These are phyloP conservation scores for Himalopsyche kuldschensis DNA, from an alignment of 2,888 invertebrate genomes.

Conservation along the genomic window DNA sequence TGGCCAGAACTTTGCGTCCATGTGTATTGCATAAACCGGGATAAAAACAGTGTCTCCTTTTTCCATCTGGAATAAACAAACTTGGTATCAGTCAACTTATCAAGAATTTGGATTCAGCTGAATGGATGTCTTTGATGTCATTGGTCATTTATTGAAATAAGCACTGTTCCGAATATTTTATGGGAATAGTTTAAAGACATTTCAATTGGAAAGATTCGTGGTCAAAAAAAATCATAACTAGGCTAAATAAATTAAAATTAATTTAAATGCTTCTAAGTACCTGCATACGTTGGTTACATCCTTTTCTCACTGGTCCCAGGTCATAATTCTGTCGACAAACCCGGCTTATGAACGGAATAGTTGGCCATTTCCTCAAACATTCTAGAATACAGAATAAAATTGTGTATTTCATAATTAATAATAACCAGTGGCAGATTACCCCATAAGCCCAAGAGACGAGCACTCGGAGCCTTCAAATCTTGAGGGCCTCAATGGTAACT, in stretches of 20 bases:
- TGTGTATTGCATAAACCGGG: conserved; percentile 46
- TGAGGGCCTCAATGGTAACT: too few relatives aligned
- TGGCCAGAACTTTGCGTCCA: conserved; percentile 45
- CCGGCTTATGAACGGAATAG: conserved; percentile 43
- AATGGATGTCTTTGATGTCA: background rate
- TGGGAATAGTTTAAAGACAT: background rate
- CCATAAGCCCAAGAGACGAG: too few relatives aligned
- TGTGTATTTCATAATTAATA: too few relatives aligned
- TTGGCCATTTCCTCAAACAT: conserved; percentile 44
- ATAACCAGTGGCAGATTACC: too few relatives aligned
- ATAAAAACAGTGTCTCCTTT: conserved; percentile 44
- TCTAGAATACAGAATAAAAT: conserved; percentile 41
- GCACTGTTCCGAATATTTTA: background rate
- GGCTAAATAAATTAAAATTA: too few relatives aligned
- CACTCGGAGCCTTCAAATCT: too few relatives aligned
- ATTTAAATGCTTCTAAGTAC: conserved; percentile 16
- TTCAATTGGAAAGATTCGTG: too few relatives aligned
- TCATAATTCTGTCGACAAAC: conserved; percentile 45
- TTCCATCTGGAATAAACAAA: conserved; percentile 39
- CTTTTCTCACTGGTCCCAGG: conserved; percentile 44
- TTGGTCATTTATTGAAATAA: background rate
- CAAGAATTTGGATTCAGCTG: too few relatives aligned
- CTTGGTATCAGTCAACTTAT: background rate
- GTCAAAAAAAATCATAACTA: too few relatives aligned
- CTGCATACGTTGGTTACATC: conserved; percentile 42